Percentiles rank a stretch among this genome's conserved stretches.
Conservation (phyloP, 2,797 vertebrate genomes). For the Poeciliopsis infans region DNA sequence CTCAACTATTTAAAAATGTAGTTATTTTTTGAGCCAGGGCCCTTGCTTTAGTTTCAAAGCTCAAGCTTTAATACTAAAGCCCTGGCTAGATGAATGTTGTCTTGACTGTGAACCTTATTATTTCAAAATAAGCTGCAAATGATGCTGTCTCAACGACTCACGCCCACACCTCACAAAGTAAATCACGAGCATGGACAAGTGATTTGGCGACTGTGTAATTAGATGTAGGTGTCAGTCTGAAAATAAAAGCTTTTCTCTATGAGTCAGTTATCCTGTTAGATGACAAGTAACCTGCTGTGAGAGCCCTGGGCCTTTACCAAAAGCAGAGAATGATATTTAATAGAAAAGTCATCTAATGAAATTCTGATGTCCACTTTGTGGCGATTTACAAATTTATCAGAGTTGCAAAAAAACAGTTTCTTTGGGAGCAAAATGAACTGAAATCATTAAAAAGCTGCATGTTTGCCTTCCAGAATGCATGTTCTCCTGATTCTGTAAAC, state of each 20-base stretch:
- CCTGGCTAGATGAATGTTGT: background rate
- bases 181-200: conserved; percentile 17
- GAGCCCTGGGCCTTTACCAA: background rate
- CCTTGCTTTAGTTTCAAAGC: no score
- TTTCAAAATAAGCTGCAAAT: background rate
- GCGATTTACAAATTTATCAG: background rate
- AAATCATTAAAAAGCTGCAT: conserved; percentile 7
- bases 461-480: conserved; percentile 10
- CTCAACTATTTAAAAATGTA: background rate
- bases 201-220: conserved; percentile 19
- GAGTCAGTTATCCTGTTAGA: background rate
- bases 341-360: background rate
- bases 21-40: background rate
- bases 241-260: conserved; percentile 17
- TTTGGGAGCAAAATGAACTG: background rate
- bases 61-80: background rate
- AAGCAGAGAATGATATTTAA: background rate
- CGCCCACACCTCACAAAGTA: background rate
- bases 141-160: conserved; percentile 2
- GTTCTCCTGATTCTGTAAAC: conserved; percentile 14
- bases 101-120: background rate
- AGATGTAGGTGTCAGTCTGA: conserved; percentile 10
- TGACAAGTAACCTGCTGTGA: background rate
- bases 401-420: background rate
- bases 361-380: background rate